Conservation (phyloP, 2,113 vertebrate species). For the Microtus montanus region DNA sequence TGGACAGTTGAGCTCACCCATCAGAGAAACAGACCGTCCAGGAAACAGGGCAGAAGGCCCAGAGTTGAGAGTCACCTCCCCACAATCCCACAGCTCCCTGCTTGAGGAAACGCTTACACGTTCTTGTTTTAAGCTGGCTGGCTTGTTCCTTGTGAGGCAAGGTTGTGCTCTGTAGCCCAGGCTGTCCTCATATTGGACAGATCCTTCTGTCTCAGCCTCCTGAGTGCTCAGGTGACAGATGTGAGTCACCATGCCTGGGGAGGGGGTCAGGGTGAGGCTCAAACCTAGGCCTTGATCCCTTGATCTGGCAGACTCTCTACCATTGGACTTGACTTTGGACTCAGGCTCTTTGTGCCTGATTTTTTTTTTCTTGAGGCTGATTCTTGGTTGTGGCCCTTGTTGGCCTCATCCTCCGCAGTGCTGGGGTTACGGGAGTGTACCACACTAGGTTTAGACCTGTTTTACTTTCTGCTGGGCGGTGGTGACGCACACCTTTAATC, state of each 20-base stretch:
- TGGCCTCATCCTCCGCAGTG: background rate
- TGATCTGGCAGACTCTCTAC: no score
- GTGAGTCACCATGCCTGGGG: background rate
- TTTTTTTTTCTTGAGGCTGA: background rate
- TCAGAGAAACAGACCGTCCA: background rate
- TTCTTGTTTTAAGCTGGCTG: background rate
- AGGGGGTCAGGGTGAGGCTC: background rate
- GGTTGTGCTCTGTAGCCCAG: background rate
- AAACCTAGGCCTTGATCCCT: no score
- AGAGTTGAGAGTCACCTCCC: background rate
- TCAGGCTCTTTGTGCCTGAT: background rate
- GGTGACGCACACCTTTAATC: no score
- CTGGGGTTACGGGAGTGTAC: background rate
- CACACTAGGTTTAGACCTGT: background rate
- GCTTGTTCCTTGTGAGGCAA: background rate
- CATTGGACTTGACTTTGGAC: no score
- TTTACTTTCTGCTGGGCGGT: background rate
- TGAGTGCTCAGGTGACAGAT: background rate
- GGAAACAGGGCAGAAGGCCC: rapidly evolving
- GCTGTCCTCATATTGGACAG: background rate
- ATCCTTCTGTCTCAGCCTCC: background rate
- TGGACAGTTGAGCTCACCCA: background rate
- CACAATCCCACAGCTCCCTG: background rate
- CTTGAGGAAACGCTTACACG: background rate
- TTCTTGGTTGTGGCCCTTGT: background rate